These are phyloP conservation scores for honey bee (Apis mellifera) DNA, from an alignment of 1,140 invertebrate genomes.

Conservation along the genomic window DNA sequence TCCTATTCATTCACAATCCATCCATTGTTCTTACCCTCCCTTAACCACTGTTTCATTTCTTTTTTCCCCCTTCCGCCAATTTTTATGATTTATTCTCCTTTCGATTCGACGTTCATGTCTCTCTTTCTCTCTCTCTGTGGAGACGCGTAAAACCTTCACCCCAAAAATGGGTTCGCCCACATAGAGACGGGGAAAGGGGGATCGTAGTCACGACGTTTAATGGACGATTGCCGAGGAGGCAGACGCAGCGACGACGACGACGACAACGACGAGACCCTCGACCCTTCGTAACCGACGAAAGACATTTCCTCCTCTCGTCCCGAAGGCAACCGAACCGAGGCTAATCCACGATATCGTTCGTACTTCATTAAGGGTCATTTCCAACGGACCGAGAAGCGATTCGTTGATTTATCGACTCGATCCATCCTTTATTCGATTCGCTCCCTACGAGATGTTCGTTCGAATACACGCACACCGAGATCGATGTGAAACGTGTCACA, in stretches of 20 bases:
- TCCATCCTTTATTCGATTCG: constrained; percentile 53
- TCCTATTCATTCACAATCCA: constrained; percentile 52
- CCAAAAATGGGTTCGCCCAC: constrained; percentile 23
- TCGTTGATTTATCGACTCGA: constrained; percentile 56
- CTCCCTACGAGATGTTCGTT: constrained; percentile 37
- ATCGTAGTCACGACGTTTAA: constrained; percentile 38
- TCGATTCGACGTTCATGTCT: not conserved
- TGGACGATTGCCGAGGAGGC: constrained; percentile 40
- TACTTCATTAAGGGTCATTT: constrained; percentile 66
- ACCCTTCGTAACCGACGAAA: constrained; percentile 41
- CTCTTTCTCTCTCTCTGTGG: not conserved
- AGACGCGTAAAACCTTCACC: constrained; percentile 41
- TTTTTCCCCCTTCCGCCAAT: too few species aligned
- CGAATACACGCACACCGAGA: constrained; percentile 14
- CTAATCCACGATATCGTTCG: constrained; percentile 67
- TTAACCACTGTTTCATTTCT: constrained; percentile 38
- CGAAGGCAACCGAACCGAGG: constrained; percentile 52
- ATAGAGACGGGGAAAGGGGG: not conserved
- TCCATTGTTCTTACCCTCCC: constrained; percentile 50
- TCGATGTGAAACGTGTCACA: not conserved
- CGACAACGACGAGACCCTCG: constrained; percentile 28
- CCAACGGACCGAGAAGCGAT: constrained; percentile 52
- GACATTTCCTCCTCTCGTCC: constrained; percentile 58
- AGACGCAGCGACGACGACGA: constrained; percentile 4
- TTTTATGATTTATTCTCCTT: not conserved